A percentile compares a stretch with the other conserved stretches of the same genome.
phyloP scores from a whole-genome alignment of 2,888 invertebrate species.

The Dynastes hyllus region DNA sequence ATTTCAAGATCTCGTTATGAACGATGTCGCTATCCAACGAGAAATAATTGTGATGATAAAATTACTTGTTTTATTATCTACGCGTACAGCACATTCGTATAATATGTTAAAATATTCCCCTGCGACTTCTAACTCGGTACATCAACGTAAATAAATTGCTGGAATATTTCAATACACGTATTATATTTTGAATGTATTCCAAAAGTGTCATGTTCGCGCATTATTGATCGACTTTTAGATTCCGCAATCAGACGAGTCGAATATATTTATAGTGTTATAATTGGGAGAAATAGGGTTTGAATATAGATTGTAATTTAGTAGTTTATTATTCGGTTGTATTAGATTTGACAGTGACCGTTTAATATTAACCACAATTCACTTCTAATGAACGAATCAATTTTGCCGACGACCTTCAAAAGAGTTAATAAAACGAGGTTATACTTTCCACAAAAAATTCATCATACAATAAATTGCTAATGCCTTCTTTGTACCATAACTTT shows the following conservation, averaged over 20 bases:
- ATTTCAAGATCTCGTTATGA: neutral
- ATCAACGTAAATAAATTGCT: slow-evolving; percentile 3
- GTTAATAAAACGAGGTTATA: too few relatives aligned
- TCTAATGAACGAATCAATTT: too few relatives aligned
- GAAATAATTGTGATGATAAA: slow-evolving; percentile 9
- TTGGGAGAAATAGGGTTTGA: too few relatives aligned
- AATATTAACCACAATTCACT: too few relatives aligned
- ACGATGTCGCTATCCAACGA: neutral
- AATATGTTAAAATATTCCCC: neutral
- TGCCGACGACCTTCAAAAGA: too few relatives aligned
- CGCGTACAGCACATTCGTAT: neutral
- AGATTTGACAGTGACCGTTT: too few relatives aligned
- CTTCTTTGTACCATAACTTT: too few relatives aligned
- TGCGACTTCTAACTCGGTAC: neutral
- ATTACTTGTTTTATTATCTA: slow-evolving; percentile 12
- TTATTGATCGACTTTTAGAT: neutral
- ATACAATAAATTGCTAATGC: too few relatives aligned
- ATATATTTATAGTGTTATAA: too few relatives aligned
- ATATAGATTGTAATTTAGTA: too few relatives aligned
- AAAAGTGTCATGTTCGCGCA: slow-evolving; percentile 5
- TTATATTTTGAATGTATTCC: slow-evolving; percentile 5
- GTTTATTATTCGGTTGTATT: too few relatives aligned
- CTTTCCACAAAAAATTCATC: too few relatives aligned
- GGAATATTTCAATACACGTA: slow-evolving; percentile 12
- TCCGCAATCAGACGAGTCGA: neutral